Evolutionary conservation across 2,888 invertebrate species (phyloP), one percentile per base, ranked within the genome.

Genomic region (Sesia bembeciformis): DNA sequence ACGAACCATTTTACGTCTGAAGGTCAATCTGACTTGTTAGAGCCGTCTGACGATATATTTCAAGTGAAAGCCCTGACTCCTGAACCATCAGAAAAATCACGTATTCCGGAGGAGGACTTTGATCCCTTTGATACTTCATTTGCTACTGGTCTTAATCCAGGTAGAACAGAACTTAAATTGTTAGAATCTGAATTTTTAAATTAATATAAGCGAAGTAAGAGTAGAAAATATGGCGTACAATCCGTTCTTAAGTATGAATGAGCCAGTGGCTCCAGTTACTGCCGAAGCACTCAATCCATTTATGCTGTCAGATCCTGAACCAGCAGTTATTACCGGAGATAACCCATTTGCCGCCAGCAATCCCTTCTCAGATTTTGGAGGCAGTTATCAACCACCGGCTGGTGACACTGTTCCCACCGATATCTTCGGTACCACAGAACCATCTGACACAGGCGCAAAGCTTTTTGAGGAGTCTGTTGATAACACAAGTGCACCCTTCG

Each of bases 121-220:
- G 96, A 96, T 88, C 96, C 96, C 0, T 96, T 96, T 68, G 96
- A 96, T 71, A 96, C 96, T 0, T 95, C 95, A 4, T 94, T 95
- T 65, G 95, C 94, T 0, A 90, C 90, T 52, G 92, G 93, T 68
- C 89, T 96, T 50, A 92, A 92, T 60, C 95, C 95, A 0, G 95
- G 96, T 3, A 93, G 92, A 74, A 93, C 94, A 0, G 96, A 96
- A 78, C 76, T 96, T 0, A 95, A 94, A 70, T 75, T 95, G 38
- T 80, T 96, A 0, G 96, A 96, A 76, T 94, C 93, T 53, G 95
- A 96, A 76, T 88, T 96, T 66, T 63, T 89, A 63, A 76, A 78
- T 52, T 75, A 58, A 63, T 6, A 41, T 23, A 4, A 23, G 38
- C 39, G 4, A 7, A 49, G 43, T 54, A 6, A 40, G 41, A 57